Evolutionary conservation across 2,797 vertebrate species (phyloP).

Genomic region (Tokudaia muenninki): DNA sequence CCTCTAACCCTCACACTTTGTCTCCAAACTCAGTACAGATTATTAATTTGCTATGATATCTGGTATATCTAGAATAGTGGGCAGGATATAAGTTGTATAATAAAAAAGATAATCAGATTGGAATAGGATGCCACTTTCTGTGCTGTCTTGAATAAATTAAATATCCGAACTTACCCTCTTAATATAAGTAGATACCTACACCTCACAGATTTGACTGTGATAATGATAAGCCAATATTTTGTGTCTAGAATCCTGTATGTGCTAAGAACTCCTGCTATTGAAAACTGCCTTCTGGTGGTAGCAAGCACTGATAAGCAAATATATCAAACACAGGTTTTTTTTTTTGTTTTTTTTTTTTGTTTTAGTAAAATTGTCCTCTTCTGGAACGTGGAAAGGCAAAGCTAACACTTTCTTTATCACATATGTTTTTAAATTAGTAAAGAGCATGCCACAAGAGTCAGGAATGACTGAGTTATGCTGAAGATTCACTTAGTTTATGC

Average conservation of each 20-base stretch:
- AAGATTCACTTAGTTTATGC: conserved; percentile 28
- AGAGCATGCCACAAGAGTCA: not conserved
- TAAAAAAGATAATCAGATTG: conserved; percentile 35
- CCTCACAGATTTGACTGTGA: conserved; percentile 25
- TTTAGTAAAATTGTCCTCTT: not conserved
- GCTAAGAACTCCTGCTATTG: conserved; percentile 54
- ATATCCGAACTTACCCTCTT: not conserved
- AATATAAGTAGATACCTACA: not conserved
- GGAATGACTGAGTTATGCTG: conserved; percentile 20
- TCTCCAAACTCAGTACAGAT: conserved; percentile 32
- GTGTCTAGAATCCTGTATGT: conserved; percentile 33
- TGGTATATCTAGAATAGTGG: conserved; percentile 1
- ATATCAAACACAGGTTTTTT: not conserved
- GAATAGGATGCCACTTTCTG: not conserved
- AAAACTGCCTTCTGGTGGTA: not conserved
- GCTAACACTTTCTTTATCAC: conserved; percentile 12
- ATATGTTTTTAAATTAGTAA: conserved; percentile 14
- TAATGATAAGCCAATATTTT: conserved; percentile 6
- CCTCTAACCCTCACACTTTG: not conserved
- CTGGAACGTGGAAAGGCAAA: conserved; percentile 9
- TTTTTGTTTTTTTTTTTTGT: not conserved
- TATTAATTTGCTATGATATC: conserved; percentile 12
- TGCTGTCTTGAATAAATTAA: conserved; percentile 31
- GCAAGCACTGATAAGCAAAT: not conserved
- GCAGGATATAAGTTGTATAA: not conserved